A percentile compares a stretch with the other conserved stretches of the same genome.
phyloP scores from a whole-genome alignment of 2,113 vertebrate genomes.

The Hyla sarda region DNA sequence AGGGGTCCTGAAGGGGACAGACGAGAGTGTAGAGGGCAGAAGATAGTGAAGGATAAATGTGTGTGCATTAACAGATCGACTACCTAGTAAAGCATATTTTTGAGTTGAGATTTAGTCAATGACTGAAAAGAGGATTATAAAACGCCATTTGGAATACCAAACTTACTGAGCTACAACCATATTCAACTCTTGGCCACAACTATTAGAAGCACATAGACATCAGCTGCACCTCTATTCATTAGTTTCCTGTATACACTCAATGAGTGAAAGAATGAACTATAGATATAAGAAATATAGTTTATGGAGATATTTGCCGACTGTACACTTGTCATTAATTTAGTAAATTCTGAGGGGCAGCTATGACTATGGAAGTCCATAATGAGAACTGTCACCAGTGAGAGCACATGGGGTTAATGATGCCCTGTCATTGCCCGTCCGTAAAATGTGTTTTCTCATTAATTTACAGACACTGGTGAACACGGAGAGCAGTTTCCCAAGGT shows the following conservation, averaged over 20 bases:
- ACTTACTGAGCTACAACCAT: no score
- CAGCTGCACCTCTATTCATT: background rate
- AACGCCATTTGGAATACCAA: no score
- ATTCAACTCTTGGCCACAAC: no score
- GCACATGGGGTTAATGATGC: background rate
- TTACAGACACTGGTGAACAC: background rate
- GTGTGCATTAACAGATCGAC: no score
- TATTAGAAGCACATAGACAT: no score
- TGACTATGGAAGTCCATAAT: background rate
- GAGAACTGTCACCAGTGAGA: background rate
- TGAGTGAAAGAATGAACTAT: background rate
- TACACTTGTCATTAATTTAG: background rate
- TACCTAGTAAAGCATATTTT: no score
- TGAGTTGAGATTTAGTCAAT: no score
- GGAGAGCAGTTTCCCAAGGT: slow-evolving; percentile 48
- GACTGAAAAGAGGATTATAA: no score
- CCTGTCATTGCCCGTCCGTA: background rate
- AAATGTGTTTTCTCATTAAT: slow-evolving; percentile 9
- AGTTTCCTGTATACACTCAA: background rate
- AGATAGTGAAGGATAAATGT: no score
- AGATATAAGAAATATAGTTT: background rate
- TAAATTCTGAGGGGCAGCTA: background rate
- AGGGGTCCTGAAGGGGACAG: no score
- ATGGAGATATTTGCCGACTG: no score
- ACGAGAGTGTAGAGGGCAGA: no score